These are phyloP conservation scores for Pipistrellus pipistrellus DNA, from an alignment of 2,797 vertebrate genomes.

Conservation along the genomic window DNA sequence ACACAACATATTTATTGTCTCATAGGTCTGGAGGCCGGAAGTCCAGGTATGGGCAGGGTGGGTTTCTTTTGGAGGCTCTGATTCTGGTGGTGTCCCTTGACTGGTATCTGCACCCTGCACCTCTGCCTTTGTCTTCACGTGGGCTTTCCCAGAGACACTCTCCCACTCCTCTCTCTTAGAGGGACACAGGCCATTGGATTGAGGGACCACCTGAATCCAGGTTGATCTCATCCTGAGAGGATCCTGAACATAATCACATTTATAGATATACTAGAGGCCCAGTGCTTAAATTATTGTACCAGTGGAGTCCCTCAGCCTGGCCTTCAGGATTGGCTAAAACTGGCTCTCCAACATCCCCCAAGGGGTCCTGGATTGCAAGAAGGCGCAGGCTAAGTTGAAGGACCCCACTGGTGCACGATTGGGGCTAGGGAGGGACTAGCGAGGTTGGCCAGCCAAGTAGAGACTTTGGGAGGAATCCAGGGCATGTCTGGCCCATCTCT, in stretches of 20 bases:
- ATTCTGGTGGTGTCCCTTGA: not conserved
- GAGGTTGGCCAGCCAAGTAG: no score
- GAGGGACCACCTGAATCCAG: not conserved
- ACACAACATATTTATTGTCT: not conserved
- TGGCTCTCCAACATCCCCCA: no score
- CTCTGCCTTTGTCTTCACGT: not conserved
- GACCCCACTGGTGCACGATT: no score
- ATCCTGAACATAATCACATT: not conserved
- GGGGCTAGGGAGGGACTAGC: no score
- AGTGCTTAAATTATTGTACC: no score
- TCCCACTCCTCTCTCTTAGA: not conserved
- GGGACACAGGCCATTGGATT: not conserved
- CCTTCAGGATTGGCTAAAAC: no score
- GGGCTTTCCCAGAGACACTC: not conserved
- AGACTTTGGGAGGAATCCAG: no score
- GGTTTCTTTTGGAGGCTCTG: not conserved
- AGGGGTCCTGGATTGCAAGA: no score
- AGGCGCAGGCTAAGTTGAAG: no score
- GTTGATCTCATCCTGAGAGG: not conserved
- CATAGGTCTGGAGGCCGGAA: not conserved
- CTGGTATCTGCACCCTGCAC: fast-evolving
- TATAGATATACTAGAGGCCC: no score
- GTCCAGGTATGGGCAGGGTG: not conserved
- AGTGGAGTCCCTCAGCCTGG: no score
- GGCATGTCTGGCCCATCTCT: no score